Base-by-base conservation (phyloP, 2,113 vertebrate species). In the Lucifuga dentata region DNA sequence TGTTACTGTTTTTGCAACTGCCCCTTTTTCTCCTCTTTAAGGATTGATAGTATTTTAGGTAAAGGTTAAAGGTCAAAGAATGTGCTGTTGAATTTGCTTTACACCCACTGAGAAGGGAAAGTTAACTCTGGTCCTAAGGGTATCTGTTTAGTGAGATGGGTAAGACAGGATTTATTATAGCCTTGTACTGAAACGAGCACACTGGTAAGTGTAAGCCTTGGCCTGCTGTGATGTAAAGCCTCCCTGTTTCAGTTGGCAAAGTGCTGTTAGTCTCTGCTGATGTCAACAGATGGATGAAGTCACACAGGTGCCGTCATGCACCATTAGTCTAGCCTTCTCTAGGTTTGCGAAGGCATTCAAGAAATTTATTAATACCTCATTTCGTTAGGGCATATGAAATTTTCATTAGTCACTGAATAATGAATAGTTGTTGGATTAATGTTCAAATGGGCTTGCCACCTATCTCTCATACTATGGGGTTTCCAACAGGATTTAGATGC, bases 381-480 rank as follows among this genome's bases (percentile, higher is more conserved):
- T 90, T 92, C 84, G 86, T 93, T 87, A 88, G 86, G 89, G 85
- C 84, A 88, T 83, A 89, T 88, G 44, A 70, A 91, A 91, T 85
- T 91, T 91, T 89, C 84, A 92, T 92, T 90, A 90, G 84, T 75
- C 33, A 55, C 74, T 92, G 86, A 92, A 88, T 93, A 93, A 91
- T 92, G 78, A 91, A 92, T 91, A 81, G 84, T 87, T 81, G 81
- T 87, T 83, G 82, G 83, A 92, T 90, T 91, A 91, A 92, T 90
- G 86, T 92, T 78, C 76, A 87, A 90, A 89, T 88, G 73, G 75
- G 68, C 82, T 67, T 68, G 81, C 86, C 78, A 89, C 86, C 88
- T 89, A 87, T 87, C 84, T 89, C 66, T 89, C 79, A 90, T 88
- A 81, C 62, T 68, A 81, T 60, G 68, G 70, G 73, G 64, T 83